Percentiles rank a stretch among this genome's conserved stretches.
These are phyloP conservation scores for Chondrosia reniformis DNA, from an alignment of 37 sponge, comb jelly and placozoan species.

Conservation along the genomic window DNA sequence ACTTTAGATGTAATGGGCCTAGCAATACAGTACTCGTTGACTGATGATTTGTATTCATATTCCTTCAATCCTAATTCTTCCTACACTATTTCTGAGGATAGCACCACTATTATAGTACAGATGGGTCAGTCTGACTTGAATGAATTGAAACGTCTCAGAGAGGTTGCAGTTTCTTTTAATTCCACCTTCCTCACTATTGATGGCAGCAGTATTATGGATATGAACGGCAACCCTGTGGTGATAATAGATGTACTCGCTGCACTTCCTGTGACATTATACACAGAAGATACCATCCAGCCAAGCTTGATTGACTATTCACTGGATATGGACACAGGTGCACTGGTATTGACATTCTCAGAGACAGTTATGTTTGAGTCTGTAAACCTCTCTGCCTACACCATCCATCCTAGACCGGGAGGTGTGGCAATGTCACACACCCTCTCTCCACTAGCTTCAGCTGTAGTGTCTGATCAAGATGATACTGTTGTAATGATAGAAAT, in stretches of 20 bases:
- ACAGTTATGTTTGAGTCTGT: constrained; percentile 65
- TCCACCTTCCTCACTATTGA: constrained; percentile 75
- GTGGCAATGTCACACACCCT: constrained; percentile 34
- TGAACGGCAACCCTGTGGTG: constrained; percentile 68
- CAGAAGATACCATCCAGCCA: constrained; percentile 57
- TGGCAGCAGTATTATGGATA: constrained; percentile 59
- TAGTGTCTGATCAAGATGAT: constrained; percentile 48
- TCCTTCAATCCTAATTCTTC: constrained; percentile 20
- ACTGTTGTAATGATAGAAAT: constrained; percentile 45
- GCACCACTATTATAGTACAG: constrained; percentile 48
- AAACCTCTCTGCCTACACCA: constrained; percentile 58
- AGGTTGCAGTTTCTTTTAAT: constrained; percentile 59
- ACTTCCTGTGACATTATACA: constrained; percentile 51
- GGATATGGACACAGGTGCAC: constrained; percentile 62
- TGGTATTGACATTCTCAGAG: constrained; percentile 76
- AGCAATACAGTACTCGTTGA: constrained; percentile 46
- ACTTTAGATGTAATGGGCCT: constrained; percentile 52
- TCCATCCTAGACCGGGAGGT: constrained; percentile 37
- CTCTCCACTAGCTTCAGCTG: constrained; percentile 13
- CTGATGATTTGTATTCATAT: constrained; percentile 22
- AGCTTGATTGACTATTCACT: constrained; percentile 43
- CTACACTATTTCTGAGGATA: constrained; percentile 48
- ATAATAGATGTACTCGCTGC: constrained; percentile 35
- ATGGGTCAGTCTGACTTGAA: constrained; percentile 68
- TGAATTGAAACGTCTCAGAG: constrained; percentile 67